phyloP scores from a whole-genome alignment of 2,113 vertebrate species.

The Brienomyrus brachyistius region DNA sequence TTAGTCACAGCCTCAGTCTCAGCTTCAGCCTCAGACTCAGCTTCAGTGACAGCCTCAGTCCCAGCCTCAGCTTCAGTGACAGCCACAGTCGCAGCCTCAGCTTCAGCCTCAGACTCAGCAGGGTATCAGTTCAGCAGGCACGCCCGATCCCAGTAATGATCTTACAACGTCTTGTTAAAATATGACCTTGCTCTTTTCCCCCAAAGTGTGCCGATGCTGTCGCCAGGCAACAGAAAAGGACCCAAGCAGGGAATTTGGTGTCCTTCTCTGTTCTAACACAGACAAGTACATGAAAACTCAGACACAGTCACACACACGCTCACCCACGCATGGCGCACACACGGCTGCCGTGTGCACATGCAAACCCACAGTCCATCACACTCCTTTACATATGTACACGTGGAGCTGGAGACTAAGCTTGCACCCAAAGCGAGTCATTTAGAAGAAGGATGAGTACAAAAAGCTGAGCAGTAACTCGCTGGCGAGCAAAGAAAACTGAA shows the following conservation, averaged over 20 bases:
- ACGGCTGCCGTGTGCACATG: background rate
- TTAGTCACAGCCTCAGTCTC: background rate
- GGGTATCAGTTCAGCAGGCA: conserved; percentile 5
- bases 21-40: background rate
- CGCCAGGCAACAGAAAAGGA: background rate
- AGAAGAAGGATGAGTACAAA: too few species aligned
- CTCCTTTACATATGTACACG: background rate
- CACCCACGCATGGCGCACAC: background rate
- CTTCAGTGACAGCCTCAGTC: background rate
- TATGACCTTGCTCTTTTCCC: conserved; percentile 26
- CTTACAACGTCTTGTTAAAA: conserved; percentile 9
- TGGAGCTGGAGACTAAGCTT: too few species aligned
- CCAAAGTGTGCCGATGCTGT: background rate
- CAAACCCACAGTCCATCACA: background rate
- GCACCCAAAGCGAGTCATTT: too few species aligned
- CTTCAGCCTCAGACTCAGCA: background rate
- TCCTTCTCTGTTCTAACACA: background rate
- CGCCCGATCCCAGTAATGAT: conserved; percentile 32
- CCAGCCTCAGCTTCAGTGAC: background rate
- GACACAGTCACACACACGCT: background rate
- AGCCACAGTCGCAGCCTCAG: background rate
- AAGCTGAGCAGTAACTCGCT: too few species aligned
- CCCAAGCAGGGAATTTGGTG: background rate
- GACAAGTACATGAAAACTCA: background rate
- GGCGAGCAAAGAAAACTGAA: too few species aligned